These are phyloP conservation scores for Myrmecobius fasciatus DNA, from an alignment of 2,113 vertebrate species.

Conservation along the genomic window DNA sequence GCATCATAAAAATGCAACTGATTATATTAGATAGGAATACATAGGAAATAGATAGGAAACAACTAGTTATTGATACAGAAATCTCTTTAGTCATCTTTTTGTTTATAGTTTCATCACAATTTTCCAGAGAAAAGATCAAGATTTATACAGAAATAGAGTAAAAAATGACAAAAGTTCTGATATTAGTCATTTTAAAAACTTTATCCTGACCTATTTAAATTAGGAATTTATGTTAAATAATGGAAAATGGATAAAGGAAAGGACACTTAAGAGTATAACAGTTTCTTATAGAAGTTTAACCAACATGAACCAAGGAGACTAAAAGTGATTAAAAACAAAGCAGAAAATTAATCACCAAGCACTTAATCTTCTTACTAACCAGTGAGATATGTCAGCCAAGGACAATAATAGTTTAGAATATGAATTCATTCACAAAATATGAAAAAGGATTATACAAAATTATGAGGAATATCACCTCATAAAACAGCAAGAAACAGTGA, in stretches of 20 bases:
- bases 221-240: background rate
- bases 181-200: background rate
- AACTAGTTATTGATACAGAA: background rate
- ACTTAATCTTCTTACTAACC: background rate
- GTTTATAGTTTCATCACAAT: background rate
- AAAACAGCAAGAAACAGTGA: background rate
- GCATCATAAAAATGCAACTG: background rate
- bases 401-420: background rate
- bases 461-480: background rate
- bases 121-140: background rate
- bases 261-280: background rate
- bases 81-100: background rate
- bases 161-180: background rate
- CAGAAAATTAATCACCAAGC: background rate
- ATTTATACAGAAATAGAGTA: background rate
- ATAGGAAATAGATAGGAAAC: background rate
- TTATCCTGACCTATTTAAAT: background rate
- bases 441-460: background rate
- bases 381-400: background rate
- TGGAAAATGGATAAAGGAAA: background rate
- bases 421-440: background rate
- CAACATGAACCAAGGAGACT: background rate
- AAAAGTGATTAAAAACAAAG: background rate
- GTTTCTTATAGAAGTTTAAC: background rate
- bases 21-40: background rate